phyloP scores from a whole-genome alignment of 2,888 invertebrate species.

The Macrophya alboannulata region DNA sequence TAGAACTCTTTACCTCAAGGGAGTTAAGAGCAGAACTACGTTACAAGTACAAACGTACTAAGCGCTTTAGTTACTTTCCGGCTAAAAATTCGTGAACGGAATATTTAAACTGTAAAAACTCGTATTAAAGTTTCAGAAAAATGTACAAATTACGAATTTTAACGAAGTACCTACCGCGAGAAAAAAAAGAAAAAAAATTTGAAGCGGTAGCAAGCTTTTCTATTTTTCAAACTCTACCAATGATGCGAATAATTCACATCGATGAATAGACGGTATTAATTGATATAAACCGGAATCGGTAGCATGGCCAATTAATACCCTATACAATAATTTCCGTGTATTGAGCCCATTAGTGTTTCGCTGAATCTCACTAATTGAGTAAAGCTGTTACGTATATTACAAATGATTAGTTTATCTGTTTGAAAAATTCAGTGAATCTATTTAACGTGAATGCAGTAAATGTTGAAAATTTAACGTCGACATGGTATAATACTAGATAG shows the following conservation, averaged over 20 bases:
- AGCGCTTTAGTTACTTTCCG: slow-evolving; percentile 10
- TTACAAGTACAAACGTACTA: not conserved
- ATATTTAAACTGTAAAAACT: slow-evolving; percentile 5
- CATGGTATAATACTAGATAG: not conserved
- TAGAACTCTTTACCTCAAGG: not conserved
- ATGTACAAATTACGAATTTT: not conserved
- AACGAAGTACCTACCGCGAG: not conserved
- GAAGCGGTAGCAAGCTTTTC: not conserved
- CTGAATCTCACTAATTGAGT: not conserved
- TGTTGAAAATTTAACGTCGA: not conserved
- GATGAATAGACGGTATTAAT: not conserved
- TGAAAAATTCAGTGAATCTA: not conserved
- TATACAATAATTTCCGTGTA: not conserved
- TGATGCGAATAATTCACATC: not conserved
- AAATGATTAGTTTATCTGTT: not conserved
- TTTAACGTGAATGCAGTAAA: not conserved
- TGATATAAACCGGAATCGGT: not conserved
- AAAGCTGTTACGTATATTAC: not conserved
- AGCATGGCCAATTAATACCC: not conserved
- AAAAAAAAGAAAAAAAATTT: not conserved
- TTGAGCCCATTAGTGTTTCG: not conserved
- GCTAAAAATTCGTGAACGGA: not conserved
- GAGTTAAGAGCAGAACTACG: slow-evolving; percentile 5
- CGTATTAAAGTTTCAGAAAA: not conserved
- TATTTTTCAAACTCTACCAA: not conserved